phyloP scores from a whole-genome alignment of 2,113 vertebrate species.

The Notothenia rossii region DNA sequence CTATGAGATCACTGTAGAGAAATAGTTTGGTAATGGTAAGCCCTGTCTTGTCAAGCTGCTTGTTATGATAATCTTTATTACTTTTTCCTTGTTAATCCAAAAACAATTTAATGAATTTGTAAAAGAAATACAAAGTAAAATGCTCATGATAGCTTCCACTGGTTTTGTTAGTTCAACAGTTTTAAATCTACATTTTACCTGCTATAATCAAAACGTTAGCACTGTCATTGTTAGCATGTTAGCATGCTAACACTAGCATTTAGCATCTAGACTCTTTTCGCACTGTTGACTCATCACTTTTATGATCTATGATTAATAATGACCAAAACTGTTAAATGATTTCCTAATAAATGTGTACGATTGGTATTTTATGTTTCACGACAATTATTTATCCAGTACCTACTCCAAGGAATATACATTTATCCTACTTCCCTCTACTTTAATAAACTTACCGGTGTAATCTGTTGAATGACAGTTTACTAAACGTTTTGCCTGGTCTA shows the following conservation, averaged over 20 bases:
- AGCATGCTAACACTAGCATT: neutral
- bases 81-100: neutral
- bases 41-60: neutral
- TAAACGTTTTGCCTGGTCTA: neutral
- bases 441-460: neutral
- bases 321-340: neutral
- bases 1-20: neutral
- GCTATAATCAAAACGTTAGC: neutral
- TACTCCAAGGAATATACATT: neutral
- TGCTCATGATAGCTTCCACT: neutral
- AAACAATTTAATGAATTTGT: neutral
- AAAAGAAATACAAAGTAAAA: neutral
- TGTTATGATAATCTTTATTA: neutral
- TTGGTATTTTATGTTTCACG: neutral
- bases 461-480: neutral
- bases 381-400: neutral
- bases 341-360: neutral
- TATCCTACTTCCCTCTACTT: neutral
- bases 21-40: neutral
- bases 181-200: neutral
- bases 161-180: neutral
- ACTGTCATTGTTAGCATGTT: neutral
- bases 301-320: neutral
- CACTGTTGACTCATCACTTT: neutral
- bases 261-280: neutral